These are phyloP conservation scores for Tympanoctomys barrerae DNA, from an alignment of 2,797 vertebrate species.

Conservation along the genomic window DNA sequence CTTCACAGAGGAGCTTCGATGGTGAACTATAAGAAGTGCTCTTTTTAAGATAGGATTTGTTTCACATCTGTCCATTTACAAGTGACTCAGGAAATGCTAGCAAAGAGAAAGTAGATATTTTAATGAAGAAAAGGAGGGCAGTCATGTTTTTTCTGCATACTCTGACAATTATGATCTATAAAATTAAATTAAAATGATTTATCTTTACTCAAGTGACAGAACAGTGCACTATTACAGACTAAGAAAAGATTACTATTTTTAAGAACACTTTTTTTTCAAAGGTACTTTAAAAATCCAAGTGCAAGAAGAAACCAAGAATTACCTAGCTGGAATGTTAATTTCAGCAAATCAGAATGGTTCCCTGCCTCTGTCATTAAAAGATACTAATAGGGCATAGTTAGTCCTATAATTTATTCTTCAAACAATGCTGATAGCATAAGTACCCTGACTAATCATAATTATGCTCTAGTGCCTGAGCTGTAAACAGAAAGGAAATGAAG, in stretches of 20 bases:
- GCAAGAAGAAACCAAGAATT: conserved; percentile 51
- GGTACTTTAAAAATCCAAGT: conserved; percentile 57
- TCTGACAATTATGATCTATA: conserved; percentile 26
- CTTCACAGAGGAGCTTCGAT: conserved; percentile 1
- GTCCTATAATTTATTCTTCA: conserved; percentile 80
- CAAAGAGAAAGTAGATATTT: conserved; percentile 15
- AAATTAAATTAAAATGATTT: conserved; percentile 48
- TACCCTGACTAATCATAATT: conserved; percentile 80
- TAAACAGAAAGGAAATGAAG: conserved; percentile 83
- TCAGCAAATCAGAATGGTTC: conserved; percentile 74
- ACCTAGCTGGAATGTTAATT: conserved; percentile 67
- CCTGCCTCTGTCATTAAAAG: conserved; percentile 80
- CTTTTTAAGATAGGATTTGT: conserved; percentile 51
- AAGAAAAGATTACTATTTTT: conserved; percentile 26
- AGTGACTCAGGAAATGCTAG: conserved; percentile 31
- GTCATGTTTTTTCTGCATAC: neutral
- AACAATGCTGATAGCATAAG: conserved; percentile 80
- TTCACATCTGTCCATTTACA: conserved; percentile 29
- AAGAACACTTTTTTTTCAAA: conserved; percentile 61
- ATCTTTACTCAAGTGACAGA: conserved; percentile 21
- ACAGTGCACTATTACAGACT: conserved; percentile 14
- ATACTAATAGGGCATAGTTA: conserved; percentile 78
- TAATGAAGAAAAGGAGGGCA: conserved; percentile 31
- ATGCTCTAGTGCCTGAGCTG: conserved; percentile 72
- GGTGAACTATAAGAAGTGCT: neutral